These are phyloP conservation scores for Germaria angustata DNA, from an alignment of 2,888 invertebrate genomes.

Conservation along the genomic window DNA sequence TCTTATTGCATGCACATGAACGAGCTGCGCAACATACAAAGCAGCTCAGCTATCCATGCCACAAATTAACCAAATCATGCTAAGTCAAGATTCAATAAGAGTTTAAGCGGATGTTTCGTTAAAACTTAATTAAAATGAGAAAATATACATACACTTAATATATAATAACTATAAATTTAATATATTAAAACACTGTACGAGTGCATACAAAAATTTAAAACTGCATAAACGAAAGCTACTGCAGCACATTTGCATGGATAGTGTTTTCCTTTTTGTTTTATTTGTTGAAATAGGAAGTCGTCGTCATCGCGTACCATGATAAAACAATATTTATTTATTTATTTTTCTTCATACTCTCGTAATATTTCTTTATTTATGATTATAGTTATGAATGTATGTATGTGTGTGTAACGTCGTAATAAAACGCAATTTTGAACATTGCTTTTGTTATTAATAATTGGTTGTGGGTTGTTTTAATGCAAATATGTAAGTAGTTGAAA, in stretches of 20 bases:
- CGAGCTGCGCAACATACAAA: neutral
- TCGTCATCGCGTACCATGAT: constrained; percentile 27
- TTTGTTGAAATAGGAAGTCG: constrained; percentile 50
- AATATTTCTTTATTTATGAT: constrained; percentile 24
- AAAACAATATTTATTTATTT: constrained; percentile 12
- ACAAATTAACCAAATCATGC: constrained; percentile 40
- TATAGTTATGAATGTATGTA: neutral
- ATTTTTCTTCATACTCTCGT: constrained; percentile 1
- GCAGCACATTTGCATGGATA: constrained; percentile 36
- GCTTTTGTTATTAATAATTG: neutral
- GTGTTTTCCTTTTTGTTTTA: constrained; percentile 8
- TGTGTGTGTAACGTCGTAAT: neutral
- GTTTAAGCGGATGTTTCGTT: constrained; percentile 61
- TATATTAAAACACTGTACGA: neutral
- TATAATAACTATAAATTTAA: constrained; percentile 20
- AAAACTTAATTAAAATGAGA: constrained; percentile 52
- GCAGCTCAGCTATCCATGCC: neutral
- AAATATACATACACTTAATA: constrained; percentile 22
- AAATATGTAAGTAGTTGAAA: neutral
- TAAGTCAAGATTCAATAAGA: constrained; percentile 32
- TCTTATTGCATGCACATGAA: constrained; percentile 14
- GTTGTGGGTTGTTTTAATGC: neutral
- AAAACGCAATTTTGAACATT: constrained; percentile 31
- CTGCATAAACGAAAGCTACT: constrained; percentile 10
- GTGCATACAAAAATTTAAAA: constrained; percentile 12